Conservation (phyloP, 2,113 vertebrate genomes). For the Henicopernis longicauda region DNA sequence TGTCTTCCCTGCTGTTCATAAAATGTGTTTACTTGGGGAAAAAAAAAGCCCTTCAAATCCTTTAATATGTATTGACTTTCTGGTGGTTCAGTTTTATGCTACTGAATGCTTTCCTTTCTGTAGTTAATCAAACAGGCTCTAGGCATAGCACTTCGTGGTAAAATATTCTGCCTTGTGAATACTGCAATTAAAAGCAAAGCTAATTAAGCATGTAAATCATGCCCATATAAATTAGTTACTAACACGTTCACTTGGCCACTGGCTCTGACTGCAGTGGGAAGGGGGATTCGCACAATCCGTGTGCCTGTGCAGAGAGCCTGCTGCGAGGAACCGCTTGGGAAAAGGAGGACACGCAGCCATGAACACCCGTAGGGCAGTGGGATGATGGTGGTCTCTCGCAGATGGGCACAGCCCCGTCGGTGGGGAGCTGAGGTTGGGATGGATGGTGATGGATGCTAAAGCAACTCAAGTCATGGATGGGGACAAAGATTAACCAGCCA, state of each 20-base stretch:
- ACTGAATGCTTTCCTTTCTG: not conserved
- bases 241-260: not conserved
- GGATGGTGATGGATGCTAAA: not conserved
- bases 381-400: rapidly evolving
- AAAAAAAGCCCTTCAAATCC: not conserved
- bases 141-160: not conserved
- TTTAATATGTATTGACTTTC: constrained; percentile 38
- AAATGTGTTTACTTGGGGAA: not conserved
- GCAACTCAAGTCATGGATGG: not conserved
- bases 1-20: not conserved
- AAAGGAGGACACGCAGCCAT: rapidly evolving
- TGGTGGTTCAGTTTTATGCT: not conserved
- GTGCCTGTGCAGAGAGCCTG: not conserved
- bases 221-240: not conserved
- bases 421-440: not conserved
- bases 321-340: not conserved
- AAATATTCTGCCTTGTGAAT: constrained; percentile 26
- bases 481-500: not conserved
- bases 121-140: constrained; percentile 18
- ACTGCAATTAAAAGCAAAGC: constrained; percentile 3
- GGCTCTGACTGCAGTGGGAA: rapidly evolving
- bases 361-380: rapidly evolving
- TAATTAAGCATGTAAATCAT: constrained; percentile 50
- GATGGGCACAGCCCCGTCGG: rapidly evolving
- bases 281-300: rapidly evolving